Conservation (phyloP, 1,140 invertebrate species). For the Trichoplusia ni region DNA sequence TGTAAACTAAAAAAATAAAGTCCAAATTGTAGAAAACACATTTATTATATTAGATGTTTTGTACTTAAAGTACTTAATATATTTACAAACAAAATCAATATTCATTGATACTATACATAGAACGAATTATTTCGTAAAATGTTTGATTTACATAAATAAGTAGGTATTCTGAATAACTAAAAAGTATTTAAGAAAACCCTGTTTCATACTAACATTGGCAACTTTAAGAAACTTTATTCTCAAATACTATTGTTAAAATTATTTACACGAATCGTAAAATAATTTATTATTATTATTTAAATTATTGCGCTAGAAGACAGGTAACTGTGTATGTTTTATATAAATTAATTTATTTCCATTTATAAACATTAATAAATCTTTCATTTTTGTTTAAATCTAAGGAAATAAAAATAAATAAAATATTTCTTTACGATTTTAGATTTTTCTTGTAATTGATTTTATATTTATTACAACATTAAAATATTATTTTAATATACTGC, state of each 20-base stretch:
- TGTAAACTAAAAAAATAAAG: neutral
- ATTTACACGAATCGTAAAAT: constrained; percentile 33
- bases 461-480: too few relatives aligned
- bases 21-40: constrained; percentile 34
- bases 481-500: too few relatives aligned
- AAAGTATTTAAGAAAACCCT: constrained; percentile 34
- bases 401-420: neutral
- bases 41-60: constrained; percentile 37
- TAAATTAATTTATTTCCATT: neutral
- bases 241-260: constrained; percentile 16
- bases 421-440: neutral
- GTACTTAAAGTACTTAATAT: constrained; percentile 47
- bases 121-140: neutral
- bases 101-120: constrained; percentile 23
- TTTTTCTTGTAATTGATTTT: too few relatives aligned
- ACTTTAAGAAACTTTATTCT: constrained; percentile 40
- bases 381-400: neutral
- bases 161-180: neutral
- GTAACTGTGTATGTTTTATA: constrained; percentile 16
- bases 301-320: constrained; percentile 27
- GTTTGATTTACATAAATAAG: constrained; percentile 10
- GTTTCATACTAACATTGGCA: constrained; percentile 42
- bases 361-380: neutral
- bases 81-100: constrained; percentile 32
- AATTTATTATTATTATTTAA: neutral